Evolutionary conservation across 2,888 invertebrate species (phyloP), one percentile per base, ranked within the genome.

Genomic region (Eledona agricola): DNA sequence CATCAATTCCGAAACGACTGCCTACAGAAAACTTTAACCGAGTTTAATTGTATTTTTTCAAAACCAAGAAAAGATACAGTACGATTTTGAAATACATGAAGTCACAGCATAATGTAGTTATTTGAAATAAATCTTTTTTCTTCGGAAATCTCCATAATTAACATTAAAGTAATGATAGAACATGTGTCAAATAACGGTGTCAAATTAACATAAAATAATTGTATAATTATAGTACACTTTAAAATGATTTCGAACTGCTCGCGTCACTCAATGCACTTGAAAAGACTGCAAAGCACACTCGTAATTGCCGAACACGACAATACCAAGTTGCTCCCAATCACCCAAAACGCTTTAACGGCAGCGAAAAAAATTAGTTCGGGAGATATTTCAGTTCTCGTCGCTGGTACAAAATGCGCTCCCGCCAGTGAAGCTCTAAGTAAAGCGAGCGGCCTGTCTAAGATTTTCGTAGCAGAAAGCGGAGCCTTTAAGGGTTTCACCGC

Each of bases 241-340:
- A 46, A 46, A 23, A 62, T 62, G 62, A 55, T 62, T 50, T 58
- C 59, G 25, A 53, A 40, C 40, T 51, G 47, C 37, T 58, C 62
- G 6, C 59, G 60, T 17, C 62, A 62, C 38, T 61, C 68, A 28
- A 69, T 59, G 47, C 66, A 72, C 51, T 72, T 87, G 55, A 81
- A 81, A 61, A 81, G 92, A 60, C 81, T 89, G 60, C 90, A 93
- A 75, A 96, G 96, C 72, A 96, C 98, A 1, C 79, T 99, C 64
- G 92, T 99, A 0, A 84, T 99, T 62, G 98, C 95, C 1, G 98
- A 99, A 77, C 97, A 98, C 75, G 92, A 94, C 72, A 94, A 97
- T 80, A 90, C 91, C 66, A 82, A 79, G 3, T 75, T 99, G 9
- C 82, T 84, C 15, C 86, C 96, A 1, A 86, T 93, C 16, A 98